Evolutionary conservation across 2,888 invertebrate species (phyloP), one percentile per base, ranked within the genome.

Genomic region (Papilio protenor): DNA sequence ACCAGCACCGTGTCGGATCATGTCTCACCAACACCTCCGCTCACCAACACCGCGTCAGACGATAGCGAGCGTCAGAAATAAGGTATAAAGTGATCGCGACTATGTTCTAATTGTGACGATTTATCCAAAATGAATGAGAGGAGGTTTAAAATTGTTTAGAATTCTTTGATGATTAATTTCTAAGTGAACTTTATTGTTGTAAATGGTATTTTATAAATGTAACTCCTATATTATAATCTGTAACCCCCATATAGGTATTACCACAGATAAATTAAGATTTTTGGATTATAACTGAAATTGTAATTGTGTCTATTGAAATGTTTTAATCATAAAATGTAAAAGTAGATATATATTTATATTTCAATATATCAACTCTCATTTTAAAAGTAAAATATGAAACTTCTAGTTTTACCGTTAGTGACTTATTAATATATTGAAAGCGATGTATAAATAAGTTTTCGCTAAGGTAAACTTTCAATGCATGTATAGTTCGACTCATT

Each of bases 321-420:
- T 52, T 18, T 72, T 10, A 33, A 33, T 33, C n/a, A 18, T 27
- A n/a, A 18, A 23, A 52, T 27, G 72, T 49, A 33, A 52, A 55
- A 72, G 23, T 52, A 49, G 52, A 16, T 8, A 27, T 74, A 49
- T 33, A 40, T 40, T 72, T 59, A 59, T 59, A 23, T 59, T 59
- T 23, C 10, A 8, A 23, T 27, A 59, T 16, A 59, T 21, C n/a
- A 59, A 27, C 23, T 59, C 27, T 27, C 0, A 23, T 59, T 27
- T 59, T 12, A 3, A 14, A 5, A 23, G 1, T 1, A 2, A 27
- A 10, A 33, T 64, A 33, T 40, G 8, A 64, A 64, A 33, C 1
- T 16, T 64, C 8, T 33, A 40, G 40, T 64, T 18, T 18, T 10
- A 64, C 64, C 64, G 18, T 40, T 64, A 64, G 64, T 64, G 64